Evolutionary conservation across 2,888 invertebrate genomes (phyloP).

Genomic region (Chymomyza procnemis): DNA sequence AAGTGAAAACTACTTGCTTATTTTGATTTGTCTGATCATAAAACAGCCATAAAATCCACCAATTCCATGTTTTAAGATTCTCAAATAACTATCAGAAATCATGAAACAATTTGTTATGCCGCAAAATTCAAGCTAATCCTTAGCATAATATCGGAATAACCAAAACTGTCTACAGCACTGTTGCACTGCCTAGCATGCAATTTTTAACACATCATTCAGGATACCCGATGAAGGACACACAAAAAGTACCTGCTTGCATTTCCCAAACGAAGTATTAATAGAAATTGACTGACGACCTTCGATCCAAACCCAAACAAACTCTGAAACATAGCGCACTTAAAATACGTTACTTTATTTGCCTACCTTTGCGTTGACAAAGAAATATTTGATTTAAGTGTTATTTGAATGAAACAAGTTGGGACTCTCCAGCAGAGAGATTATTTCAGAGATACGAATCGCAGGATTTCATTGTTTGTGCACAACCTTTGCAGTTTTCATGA

Average conservation of each 20-base stretch:
- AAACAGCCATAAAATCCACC: too few relatives aligned
- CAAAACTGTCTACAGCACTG: slow-evolving; percentile 8
- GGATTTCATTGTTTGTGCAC: slow-evolving; percentile 27
- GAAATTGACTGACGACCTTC: slow-evolving; percentile 72
- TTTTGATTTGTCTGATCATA: too few relatives aligned
- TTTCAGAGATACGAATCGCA: slow-evolving; percentile 43
- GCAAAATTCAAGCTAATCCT: slow-evolving; percentile 59
- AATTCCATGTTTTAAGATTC: slow-evolving; percentile 11
- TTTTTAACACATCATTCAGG: slow-evolving; percentile 57
- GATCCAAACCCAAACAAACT: slow-evolving; percentile 35
- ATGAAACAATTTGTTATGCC: slow-evolving; percentile 31
- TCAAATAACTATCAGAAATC: slow-evolving; percentile 51
- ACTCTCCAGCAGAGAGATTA: slow-evolving; percentile 53
- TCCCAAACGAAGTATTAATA: slow-evolving; percentile 67
- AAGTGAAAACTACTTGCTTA: too few relatives aligned
- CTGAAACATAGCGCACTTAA: slow-evolving; percentile 35
- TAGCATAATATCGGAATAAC: slow-evolving; percentile 4
- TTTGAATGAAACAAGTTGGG: slow-evolving; percentile 62
- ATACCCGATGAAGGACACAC: slow-evolving; percentile 53
- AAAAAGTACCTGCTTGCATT: slow-evolving; percentile 55
- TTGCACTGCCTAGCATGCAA: slow-evolving; percentile 34
- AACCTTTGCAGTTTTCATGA: slow-evolving; percentile 39
- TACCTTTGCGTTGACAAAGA: slow-evolving; percentile 43
- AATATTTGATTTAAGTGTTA: slow-evolving; percentile 13
- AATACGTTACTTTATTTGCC: slow-evolving; percentile 54